A percentile compares a stretch with the other conserved stretches of the same genome.
Evolutionary conservation across 2,797 vertebrate genomes (phyloP).

Genomic region (Chrysocyon brachyurus): DNA sequence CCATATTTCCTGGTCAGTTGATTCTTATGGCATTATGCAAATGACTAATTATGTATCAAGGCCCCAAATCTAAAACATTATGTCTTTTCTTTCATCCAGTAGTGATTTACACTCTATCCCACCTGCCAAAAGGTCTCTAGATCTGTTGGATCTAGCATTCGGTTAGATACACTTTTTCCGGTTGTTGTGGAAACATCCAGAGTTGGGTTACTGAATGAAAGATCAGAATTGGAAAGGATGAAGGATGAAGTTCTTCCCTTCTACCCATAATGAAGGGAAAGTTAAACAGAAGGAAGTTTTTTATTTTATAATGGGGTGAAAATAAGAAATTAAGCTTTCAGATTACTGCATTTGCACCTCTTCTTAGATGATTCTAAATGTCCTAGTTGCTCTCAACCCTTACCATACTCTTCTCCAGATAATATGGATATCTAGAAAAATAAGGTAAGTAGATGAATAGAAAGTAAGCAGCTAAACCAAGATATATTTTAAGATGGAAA

Average conservation of each 20-base stretch:
- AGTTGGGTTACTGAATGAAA: neutral
- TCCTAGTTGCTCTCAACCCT: neutral
- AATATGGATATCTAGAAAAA: neutral
- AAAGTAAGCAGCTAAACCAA: conserved; percentile 5
- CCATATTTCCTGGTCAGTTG: neutral
- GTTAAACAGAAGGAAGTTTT: neutral
- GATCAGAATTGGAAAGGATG: neutral
- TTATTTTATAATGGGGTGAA: neutral
- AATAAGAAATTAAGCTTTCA: neutral
- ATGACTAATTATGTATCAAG: neutral
- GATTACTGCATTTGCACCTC: neutral
- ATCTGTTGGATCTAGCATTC: conserved; percentile 10
- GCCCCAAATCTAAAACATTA: neutral
- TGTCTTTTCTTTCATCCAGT: neutral
- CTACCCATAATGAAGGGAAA: neutral
- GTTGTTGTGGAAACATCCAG: neutral
- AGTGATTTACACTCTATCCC: neutral
- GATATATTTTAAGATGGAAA: neutral
- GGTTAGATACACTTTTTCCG: neutral
- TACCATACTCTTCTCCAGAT: neutral
- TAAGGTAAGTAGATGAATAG: neutral
- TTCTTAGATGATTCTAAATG: neutral
- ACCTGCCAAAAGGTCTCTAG: neutral
- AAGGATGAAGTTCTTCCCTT: neutral
- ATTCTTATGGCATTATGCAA: neutral